Base-by-base conservation (phyloP, 1,140 invertebrate genomes). In the Drosophila varians region DNA sequence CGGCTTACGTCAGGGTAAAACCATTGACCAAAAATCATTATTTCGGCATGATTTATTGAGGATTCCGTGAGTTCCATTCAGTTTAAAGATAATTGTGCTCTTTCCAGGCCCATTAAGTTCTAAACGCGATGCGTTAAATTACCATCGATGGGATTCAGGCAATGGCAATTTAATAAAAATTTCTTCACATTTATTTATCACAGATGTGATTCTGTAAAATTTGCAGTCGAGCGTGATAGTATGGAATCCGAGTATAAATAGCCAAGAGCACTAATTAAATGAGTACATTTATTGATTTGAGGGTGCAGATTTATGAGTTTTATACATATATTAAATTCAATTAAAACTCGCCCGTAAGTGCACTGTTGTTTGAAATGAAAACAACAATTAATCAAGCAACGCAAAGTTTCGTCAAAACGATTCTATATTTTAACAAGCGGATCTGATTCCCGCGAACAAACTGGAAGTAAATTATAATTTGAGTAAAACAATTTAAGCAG, bases 381-480 rank as follows among this genome's bases (percentile, higher is more conserved):
- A 4, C 46, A 2, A 34, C 28, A 16, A 65, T 31, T 14, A 5
- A 38, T 5, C 6, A 14, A 4, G 1, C 12, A 61, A 66, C 25
- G 65, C 19, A 43, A 16, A n/a, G 19, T 66, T 53, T 53, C 14
- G 9, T 9, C n/a, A 12, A 38, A 21, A 16, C 47, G 43, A 23
- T 66, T 53, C 1, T 43, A 68, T 34, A 28, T 66, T 66, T 65
- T 48, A 16, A 23, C 61, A 25, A 45, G 60, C 28, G 11, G 21
- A 9, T 36, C 42, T 66, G 53, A 68, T 68, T 43, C 16, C 47
- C 14, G 28, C 60, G 3, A 8, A 64, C 28, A 53, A 43, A 43
- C 61, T 26, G 21, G 8, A 68, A 66, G 61, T 53, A 43, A 66
- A 68, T 68, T 68, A 66, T 66, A 68, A 66, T 68, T 61, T 66